Conservation (phyloP, 2,797 vertebrate species). For the Hemibagrus guttatus region DNA sequence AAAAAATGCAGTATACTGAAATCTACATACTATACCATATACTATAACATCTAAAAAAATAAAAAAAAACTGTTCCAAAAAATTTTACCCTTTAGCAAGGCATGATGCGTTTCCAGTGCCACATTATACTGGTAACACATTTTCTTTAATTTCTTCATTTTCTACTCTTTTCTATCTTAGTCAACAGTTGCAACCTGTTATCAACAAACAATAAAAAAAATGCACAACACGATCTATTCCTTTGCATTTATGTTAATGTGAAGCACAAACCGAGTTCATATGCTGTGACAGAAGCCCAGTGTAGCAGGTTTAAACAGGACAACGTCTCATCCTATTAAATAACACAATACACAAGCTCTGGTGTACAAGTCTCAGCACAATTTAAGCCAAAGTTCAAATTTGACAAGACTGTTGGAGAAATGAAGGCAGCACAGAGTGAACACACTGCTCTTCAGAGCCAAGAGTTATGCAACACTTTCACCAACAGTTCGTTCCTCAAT, state of each 20-base stretch:
- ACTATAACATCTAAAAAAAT: not conserved
- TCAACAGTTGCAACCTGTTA: no score
- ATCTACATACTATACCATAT: not conserved
- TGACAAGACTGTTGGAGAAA: not conserved
- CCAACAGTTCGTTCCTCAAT: slow-evolving; percentile 45
- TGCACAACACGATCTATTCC: not conserved
- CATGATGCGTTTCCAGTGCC: not conserved
- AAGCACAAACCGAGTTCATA: not conserved
- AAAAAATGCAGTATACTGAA: not conserved
- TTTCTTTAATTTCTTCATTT: not conserved
- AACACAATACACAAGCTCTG: not conserved
- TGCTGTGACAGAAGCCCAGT: not conserved
- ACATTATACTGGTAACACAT: not conserved
- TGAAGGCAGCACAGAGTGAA: not conserved
- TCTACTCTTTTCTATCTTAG: not conserved
- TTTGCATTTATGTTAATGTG: not conserved
- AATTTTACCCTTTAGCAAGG: not conserved
- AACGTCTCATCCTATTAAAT: not conserved
- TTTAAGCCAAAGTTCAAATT: not conserved
- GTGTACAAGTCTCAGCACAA: not conserved
- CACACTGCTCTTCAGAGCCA: slow-evolving; percentile 18
- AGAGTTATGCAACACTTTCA: slow-evolving; percentile 47
- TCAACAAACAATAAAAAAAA: not conserved
- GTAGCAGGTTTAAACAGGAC: slow-evolving; percentile 4
- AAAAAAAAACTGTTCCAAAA: not conserved